Evolutionary conservation across 2,797 vertebrate genomes (phyloP).

Genomic region (Sparus aurata): DNA sequence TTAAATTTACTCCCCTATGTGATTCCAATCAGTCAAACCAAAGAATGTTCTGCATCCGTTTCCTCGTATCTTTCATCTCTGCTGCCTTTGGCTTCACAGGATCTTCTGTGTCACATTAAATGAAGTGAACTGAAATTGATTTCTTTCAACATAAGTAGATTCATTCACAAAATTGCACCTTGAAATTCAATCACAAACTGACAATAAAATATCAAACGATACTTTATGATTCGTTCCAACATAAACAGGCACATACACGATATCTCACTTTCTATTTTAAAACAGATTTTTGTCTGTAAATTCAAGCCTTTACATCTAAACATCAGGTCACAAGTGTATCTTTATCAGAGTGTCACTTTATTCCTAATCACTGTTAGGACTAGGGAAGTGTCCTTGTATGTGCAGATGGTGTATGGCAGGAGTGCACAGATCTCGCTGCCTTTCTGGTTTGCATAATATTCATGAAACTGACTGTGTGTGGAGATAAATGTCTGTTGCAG

Average conservation of each 20-base stretch:
- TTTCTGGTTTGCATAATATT: conserved; percentile 65
- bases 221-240: not conserved
- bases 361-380: not conserved
- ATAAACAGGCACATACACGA: not conserved
- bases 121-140: not conserved
- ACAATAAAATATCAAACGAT: not conserved
- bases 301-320: not conserved
- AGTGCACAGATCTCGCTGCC: not conserved
- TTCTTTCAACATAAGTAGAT: not conserved
- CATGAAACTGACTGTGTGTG: not conserved
- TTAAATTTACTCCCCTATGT: too few relatives aligned
- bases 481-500: conserved; percentile 21
- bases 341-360: conserved; percentile 8
- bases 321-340: not conserved
- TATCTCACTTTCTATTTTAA: not conserved
- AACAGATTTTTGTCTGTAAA: not conserved
- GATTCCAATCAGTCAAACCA: too few relatives aligned
- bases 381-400: too few relatives aligned
- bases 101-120: not conserved
- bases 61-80: not conserved
- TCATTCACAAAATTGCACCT: not conserved
- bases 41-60: not conserved
- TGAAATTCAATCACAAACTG: not conserved
- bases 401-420: too few relatives aligned
- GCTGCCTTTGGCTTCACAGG: not conserved